Base-by-base conservation (phyloP, 2,113 vertebrate genomes). In the Bos javanicus region DNA sequence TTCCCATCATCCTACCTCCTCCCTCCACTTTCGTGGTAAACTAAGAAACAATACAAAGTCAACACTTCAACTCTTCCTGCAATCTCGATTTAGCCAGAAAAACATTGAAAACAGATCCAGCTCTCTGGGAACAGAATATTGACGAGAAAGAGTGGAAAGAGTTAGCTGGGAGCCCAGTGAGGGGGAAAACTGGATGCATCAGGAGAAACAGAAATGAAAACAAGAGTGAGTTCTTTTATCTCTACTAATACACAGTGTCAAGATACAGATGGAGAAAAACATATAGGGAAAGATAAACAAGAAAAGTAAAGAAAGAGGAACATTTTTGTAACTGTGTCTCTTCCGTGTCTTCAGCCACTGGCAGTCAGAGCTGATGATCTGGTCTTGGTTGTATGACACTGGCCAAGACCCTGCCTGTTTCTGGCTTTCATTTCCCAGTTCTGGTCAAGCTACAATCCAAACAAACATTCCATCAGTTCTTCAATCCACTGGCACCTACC, bases 121-220 rank as follows among this genome's bases (percentile, higher is more conserved):
- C 30, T 56, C 8, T 36, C 64, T 5, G 28, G 67, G 50, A 94
- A 87, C 26, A 57, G 62, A 71, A 25, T 46, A 50, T 12, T 46
- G 50, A 60, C 14, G 25, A 52, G 26, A 82, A 39, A 28, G 71
- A 23, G 48, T 82, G 11, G n/a, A 33, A 83, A 87, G 43, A 87
- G 33, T 90, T 59, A 56, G 12, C 59, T 59, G 39, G 33, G 39
- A 83, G 28, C 71, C 90, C 30, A 33, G 33, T 10, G 25, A 7
- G 7, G 9, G 21, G 25, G 14, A 25, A 36, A 48, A 25, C 0
- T 87, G 46, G 82, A n/a, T 14, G 17, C 64, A 50, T 76, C 39
- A 33, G 54, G 78, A 95, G 48, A 97, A 95, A 95, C 23, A 57
- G 71, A 87, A 97, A 84, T 48, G 62, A 95, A 94, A 96, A 33